Base-by-base conservation (phyloP, 1,140 invertebrate species). In the Drosophila grimshawi region DNA sequence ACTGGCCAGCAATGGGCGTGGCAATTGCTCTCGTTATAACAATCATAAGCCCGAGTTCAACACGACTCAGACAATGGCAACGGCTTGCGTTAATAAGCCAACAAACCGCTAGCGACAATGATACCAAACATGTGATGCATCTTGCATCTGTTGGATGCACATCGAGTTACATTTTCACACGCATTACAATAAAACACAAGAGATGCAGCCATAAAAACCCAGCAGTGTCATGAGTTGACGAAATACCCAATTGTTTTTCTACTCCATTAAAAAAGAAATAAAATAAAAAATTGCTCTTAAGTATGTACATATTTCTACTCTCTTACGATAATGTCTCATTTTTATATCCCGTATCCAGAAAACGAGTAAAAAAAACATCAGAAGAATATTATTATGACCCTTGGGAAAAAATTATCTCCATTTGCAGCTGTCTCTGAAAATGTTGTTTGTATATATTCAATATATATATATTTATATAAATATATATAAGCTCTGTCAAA, bases 131-230 rank as follows among this genome's bases (percentile, higher is more conserved):
- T 33, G 37, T 29, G 63, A 33, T 73, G 62, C 49, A 81, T 62
- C 63, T 75, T 71, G 71, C 57, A 49, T 19, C 19, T 19, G 19
- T 1, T 19, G 19, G 70, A 70, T 82, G 75, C 74, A 78, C 61
- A 60, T 69, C 29, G 37, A 80, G 49, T 68, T 71, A 49, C 51
- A 71, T 80, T 83, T 88, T 88, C 85, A 89, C 85, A 88, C 80
- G 81, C 80, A 68, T 64, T 39, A 41, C 59, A 72, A 62, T 78
- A 60, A 71, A 32, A 46, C 64, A 43, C 30, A 39, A 39, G 53
- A 65, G 56, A 85, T 66, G 67, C 27, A 10, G 35, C 53, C 62
- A 39, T 30, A 81, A 52, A 70, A 76, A 53, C 29, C 11, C 63
- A 69, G 33, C 46, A 48, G 43, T 56, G 59, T 41, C 37, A 71